Percentiles rank a stretch among this genome's conserved stretches.
Conservation (phyloP, 2,113 vertebrate genomes). For the Corvus moneduloides region DNA sequence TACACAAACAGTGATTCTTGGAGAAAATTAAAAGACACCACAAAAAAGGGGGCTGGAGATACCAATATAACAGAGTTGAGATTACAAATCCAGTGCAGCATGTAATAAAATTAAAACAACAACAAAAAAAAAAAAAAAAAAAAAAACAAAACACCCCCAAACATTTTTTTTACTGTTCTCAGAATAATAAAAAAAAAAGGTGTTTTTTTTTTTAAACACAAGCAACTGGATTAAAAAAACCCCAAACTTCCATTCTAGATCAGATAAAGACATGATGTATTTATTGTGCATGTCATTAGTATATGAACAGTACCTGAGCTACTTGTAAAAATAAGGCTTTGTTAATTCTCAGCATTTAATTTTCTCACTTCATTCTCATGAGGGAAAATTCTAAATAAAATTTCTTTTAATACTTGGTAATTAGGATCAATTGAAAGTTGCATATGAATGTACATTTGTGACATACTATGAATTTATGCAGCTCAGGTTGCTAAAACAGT, state of each 20-base stretch:
- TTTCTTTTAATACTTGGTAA: conserved; percentile 24
- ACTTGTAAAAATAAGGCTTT: conserved; percentile 32
- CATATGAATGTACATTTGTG: not conserved
- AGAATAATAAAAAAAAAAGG: not conserved
- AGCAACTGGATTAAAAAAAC: not conserved
- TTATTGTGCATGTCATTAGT: not conserved
- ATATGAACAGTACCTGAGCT: conserved; percentile 42
- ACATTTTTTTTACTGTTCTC: not conserved
- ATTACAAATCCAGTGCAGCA: conserved; percentile 3
- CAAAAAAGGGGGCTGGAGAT: conserved; percentile 69
- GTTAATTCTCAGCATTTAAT: not conserved
- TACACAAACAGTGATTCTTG: conserved; percentile 54
- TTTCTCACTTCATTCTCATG: conserved; percentile 3
- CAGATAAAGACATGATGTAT: not conserved
- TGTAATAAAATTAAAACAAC: not conserved
- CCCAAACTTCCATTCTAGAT: not conserved
- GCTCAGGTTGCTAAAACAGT: not conserved
- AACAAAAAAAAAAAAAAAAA: not conserved
- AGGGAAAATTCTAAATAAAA: conserved; percentile 41
- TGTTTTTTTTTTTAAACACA: not conserved
- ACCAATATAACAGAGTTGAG: conserved; percentile 25
- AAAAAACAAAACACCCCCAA: not conserved
- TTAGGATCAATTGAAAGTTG: not conserved
- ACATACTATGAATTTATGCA: not conserved
- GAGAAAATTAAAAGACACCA: conserved; percentile 17